These are phyloP conservation scores for Pyxicephalus adspersus DNA, from an alignment of 2,113 vertebrate genomes.

Conservation along the genomic window DNA sequence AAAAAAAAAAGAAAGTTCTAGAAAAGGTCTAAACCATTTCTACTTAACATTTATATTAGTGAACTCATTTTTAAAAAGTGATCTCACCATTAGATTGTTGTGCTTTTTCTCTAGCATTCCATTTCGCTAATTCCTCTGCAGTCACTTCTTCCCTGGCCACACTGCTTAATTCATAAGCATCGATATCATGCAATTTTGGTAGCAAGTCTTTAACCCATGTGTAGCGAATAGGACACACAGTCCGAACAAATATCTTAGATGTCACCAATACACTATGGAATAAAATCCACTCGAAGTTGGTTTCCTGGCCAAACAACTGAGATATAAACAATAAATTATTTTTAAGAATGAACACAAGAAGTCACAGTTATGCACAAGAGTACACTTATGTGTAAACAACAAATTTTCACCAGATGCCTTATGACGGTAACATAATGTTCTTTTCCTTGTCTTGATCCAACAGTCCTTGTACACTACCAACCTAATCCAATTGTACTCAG, in stretches of 20 bases:
- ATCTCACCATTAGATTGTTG: constrained; percentile 80
- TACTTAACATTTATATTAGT: neutral
- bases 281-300: constrained; percentile 89
- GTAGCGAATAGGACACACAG: constrained; percentile 90
- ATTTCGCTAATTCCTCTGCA: constrained; percentile 81
- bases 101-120: constrained; percentile 81
- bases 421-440: too few species aligned
- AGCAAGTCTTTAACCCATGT: constrained; percentile 93
- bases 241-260: constrained; percentile 88
- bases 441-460: too few species aligned
- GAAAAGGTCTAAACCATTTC: neutral
- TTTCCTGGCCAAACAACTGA: constrained; percentile 88
- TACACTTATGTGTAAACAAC: too few species aligned
- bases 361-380: too few species aligned
- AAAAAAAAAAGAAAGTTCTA: too few species aligned
- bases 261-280: constrained; percentile 94
- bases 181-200: constrained; percentile 91
- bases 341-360: too few species aligned
- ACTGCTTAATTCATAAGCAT: constrained; percentile 89
- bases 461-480: too few species aligned
- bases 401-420: too few species aligned
- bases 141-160: constrained; percentile 91
- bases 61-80: neutral
- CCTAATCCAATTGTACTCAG: too few species aligned
- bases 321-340: constrained; percentile 14